phyloP scores from a whole-genome alignment of 2,797 vertebrate species.

The Acanthurus tractus region DNA sequence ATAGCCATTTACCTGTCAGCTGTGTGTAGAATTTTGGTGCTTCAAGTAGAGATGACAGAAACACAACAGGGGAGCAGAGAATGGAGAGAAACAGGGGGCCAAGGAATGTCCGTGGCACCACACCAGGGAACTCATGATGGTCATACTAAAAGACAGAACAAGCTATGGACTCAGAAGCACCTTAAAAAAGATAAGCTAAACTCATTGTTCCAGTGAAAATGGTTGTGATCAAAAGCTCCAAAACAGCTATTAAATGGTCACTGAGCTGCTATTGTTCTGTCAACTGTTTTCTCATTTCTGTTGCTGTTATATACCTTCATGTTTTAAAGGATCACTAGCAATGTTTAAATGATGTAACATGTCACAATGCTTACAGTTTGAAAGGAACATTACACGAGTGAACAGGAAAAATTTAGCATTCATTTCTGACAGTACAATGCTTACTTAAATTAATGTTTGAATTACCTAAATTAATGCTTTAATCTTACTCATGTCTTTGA shows the following conservation, averaged over 20 bases:
- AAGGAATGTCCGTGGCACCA: constrained; percentile 95
- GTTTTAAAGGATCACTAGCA: no score
- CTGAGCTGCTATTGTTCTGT: no score
- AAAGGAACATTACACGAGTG: neutral
- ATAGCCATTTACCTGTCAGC: constrained; percentile 84
- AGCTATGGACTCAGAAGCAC: neutral
- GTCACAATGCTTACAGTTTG: neutral
- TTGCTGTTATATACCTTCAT: no score
- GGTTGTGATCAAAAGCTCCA: neutral
- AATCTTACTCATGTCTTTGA: neutral
- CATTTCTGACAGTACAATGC: neutral
- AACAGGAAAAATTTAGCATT: neutral
- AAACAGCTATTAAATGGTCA: neutral
- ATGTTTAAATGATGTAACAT: neutral
- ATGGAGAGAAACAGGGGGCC: constrained; percentile 90
- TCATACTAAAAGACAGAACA: constrained; percentile 89
- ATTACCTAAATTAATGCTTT: neutral
- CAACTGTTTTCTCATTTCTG: no score
- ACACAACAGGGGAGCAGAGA: constrained; percentile 88
- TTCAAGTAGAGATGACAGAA: constrained; percentile 84
- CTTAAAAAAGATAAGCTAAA: neutral
- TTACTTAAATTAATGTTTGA: neutral
- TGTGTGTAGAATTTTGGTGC: constrained; percentile 92
- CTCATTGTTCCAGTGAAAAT: neutral
- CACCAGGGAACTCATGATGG: constrained; percentile 96